Evolutionary conservation across 2,797 vertebrate genomes (phyloP).

Genomic region (Phaenicophaeus curvirostris): DNA sequence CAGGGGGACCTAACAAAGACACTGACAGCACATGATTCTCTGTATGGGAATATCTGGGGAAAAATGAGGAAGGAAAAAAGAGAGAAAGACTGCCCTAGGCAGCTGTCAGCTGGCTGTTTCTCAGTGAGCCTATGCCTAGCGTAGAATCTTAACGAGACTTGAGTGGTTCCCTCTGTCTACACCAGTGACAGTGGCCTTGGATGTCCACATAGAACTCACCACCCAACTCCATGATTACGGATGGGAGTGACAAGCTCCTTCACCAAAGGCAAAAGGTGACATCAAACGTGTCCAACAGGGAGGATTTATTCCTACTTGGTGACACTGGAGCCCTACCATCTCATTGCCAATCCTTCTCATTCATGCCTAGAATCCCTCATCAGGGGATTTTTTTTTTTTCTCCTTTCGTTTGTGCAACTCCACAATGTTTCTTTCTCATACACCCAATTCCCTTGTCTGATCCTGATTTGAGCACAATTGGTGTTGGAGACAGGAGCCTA

Average conservation of each 20-base stretch:
- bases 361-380: neutral
- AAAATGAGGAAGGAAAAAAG: neutral
- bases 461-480: neutral
- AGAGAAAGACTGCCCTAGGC: neutral
- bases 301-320: neutral
- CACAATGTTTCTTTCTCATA: neutral
- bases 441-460: neutral
- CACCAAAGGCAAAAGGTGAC: neutral
- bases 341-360: neutral
- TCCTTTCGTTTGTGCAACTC: neutral
- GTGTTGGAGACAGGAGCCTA: neutral
- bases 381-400: neutral
- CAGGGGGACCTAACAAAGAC: neutral
- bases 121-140: neutral
- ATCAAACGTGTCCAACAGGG: neutral
- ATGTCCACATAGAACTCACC: neutral
- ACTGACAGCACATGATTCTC: neutral
- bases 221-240: fast-evolving
- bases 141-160: neutral
- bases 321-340: neutral
- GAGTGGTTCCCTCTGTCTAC: neutral
- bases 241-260: neutral
- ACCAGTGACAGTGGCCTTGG: neutral
- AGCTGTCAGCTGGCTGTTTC: no score
- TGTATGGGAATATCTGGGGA: neutral